Evolutionary conservation across 2,888 invertebrate species (phyloP), one percentile per base, ranked within the genome.

Genomic region (Leptothorax acervorum): DNA sequence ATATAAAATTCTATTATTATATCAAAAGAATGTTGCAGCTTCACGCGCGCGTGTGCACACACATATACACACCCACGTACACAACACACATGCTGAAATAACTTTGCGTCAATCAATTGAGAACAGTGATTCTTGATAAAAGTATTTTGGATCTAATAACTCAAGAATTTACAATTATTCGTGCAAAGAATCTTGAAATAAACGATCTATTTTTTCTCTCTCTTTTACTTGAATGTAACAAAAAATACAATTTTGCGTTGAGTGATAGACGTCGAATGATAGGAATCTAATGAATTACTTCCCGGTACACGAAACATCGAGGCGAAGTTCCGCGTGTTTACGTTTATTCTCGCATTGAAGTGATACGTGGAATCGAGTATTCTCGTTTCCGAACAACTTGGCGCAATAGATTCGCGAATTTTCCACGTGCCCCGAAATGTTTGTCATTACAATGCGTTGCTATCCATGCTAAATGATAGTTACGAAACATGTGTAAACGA

Each of bases 391-490:
- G 12, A 76, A 65, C 65, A 65, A 18, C 53, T 65, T 53, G 76
- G 28, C 8, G 76, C 65, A 55, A 65, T 76, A 55, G 53, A 65
- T 76, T 76, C 53, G 42, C n/a, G 45, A 76, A 65, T 76, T 76
- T 65, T 53, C 53, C 65, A 76, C 65, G 65, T 65, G 53, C 42
- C 9, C n/a, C n/a, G 42, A 76, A 76, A 76, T 76, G 76, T 65
- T 76, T 65, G 65, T n/a, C 28, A 28, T 42, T 42, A 53, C 55
- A 53, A 42, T 76, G 42, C 76, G 53, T 76, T 76, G 42, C 76
- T 65, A 65, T 65, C 28, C 65, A 42, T 51, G 76, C 28, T 76
- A 76, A 76, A 65, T 65, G 39, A 76, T 65, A 76, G 76, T 65
- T 76, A 65, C 76, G 53, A 42, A 76, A 28, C 53, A 76, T 39